These are phyloP conservation scores for Ploceus nigricollis DNA, from an alignment of 2,113 vertebrate species.

Conservation along the genomic window DNA sequence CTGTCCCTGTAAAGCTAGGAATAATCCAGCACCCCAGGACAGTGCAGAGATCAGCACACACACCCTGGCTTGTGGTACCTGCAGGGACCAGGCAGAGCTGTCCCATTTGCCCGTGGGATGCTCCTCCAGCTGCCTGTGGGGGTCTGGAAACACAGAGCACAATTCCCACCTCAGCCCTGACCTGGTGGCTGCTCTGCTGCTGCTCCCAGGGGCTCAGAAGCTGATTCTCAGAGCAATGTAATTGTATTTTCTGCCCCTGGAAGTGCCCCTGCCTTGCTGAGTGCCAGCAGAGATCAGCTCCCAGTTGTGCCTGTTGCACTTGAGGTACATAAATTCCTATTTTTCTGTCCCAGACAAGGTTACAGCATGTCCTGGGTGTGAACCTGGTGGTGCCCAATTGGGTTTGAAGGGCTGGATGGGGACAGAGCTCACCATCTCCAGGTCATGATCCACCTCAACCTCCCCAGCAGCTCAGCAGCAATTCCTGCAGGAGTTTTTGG, in stretches of 20 bases:
- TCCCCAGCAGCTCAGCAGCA: neutral
- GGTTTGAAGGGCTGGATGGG: neutral
- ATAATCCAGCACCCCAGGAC: neutral
- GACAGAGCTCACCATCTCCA: neutral
- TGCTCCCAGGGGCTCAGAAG: neutral
- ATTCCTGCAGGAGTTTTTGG: neutral
- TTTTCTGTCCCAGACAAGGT: neutral
- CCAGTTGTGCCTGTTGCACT: neutral
- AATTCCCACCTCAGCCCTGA: neutral
- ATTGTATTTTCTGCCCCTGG: neutral
- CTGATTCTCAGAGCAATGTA: neutral
- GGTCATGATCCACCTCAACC: neutral
- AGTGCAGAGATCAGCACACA: accelerated
- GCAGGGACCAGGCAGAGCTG: neutral
- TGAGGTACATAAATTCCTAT: neutral
- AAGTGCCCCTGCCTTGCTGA: neutral
- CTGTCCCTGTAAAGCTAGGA: no score
- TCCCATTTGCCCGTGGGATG: accelerated
- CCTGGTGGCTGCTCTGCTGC: neutral
- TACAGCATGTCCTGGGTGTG: neutral
- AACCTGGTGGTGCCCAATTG: accelerated
- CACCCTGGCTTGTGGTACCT: neutral
- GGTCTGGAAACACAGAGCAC: neutral
- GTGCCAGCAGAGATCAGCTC: neutral
- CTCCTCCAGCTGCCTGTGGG: neutral